Conservation (phyloP, 1,140 invertebrate species). For the Drosophila sp. region DNA sequence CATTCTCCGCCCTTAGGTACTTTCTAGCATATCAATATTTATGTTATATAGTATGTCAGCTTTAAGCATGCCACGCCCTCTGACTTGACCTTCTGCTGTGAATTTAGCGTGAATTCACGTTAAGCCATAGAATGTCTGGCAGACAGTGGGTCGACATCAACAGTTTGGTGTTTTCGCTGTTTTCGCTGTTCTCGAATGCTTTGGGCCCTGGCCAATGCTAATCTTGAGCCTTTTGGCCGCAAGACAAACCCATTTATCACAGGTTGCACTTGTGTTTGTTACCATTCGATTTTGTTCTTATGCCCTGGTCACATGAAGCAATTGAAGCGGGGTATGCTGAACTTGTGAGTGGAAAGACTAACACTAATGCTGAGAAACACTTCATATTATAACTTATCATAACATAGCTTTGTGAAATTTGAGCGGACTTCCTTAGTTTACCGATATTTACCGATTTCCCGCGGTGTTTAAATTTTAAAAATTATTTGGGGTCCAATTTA, state of each 20-base stretch:
- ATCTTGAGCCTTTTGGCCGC: conserved; percentile 63
- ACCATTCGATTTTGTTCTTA: background rate
- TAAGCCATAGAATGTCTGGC: conserved; percentile 39
- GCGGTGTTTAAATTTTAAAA: no score
- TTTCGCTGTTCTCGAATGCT: conserved; percentile 11
- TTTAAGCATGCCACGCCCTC: conserved; percentile 34
- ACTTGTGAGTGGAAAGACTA: background rate
- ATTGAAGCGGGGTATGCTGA: background rate
- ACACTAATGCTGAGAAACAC: no score
- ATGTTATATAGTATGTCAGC: background rate
- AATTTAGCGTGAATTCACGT: conserved; percentile 22
- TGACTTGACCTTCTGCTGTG: conserved; percentile 45
- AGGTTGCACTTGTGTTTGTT: conserved; percentile 59
- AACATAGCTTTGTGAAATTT: no score
- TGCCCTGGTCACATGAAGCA: background rate
- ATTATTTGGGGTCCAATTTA: no score
- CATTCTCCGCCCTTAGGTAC: conserved; percentile 11
- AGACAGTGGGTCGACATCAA: conserved; percentile 62
- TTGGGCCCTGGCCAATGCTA: conserved; percentile 40
- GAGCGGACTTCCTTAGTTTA: no score
- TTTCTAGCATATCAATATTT: conserved; percentile 15
- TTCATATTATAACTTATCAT: no score
- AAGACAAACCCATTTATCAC: conserved; percentile 76
- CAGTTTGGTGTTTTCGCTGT: no score
- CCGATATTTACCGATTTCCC: no score